Evolutionary conservation across 2,797 vertebrate genomes (phyloP).

Genomic region (Oryzias dopingdopingensis): DNA sequence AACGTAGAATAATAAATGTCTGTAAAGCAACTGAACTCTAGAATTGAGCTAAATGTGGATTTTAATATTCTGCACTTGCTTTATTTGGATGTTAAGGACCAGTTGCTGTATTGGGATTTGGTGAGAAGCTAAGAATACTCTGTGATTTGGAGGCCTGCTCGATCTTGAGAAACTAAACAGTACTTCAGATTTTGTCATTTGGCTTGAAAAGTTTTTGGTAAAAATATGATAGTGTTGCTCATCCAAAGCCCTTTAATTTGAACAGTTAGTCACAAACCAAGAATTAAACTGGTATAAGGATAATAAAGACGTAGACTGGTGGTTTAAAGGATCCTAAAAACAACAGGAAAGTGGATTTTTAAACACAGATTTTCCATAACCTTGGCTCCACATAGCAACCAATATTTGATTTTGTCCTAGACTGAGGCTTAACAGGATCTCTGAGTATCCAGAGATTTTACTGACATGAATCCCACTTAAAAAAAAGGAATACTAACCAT

Average conservation of each 20-base stretch:
- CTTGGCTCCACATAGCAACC: conserved; percentile 72
- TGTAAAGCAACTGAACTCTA: conserved; percentile 11
- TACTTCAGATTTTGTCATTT: conserved; percentile 55
- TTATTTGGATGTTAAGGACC: conserved; percentile 10
- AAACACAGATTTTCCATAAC: conserved; percentile 78
- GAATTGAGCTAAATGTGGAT: background rate
- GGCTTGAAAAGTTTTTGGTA: conserved; percentile 74
- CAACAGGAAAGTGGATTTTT: conserved; percentile 65
- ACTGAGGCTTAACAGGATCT: conserved; percentile 75
- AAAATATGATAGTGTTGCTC: conserved; percentile 62
- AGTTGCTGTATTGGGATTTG: conserved; percentile 48
- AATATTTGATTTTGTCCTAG: conserved; percentile 73
- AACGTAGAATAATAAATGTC: conserved; percentile 1
- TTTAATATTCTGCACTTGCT: conserved; percentile 1
- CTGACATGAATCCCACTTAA: conserved; percentile 58
- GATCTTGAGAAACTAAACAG: conserved; percentile 30
- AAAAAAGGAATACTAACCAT: conserved; percentile 58
- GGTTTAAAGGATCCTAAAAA: conserved; percentile 93
- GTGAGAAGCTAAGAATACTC: conserved; percentile 56
- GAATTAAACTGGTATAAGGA: conserved; percentile 56
- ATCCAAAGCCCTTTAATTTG: conserved; percentile 66
- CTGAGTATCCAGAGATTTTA: conserved; percentile 65
- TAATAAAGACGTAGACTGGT: conserved; percentile 70
- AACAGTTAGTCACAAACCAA: conserved; percentile 61
- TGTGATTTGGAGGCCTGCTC: conserved; percentile 28